phyloP scores from a whole-genome alignment of 2,888 invertebrate genomes.

The Diadromus collaris region DNA sequence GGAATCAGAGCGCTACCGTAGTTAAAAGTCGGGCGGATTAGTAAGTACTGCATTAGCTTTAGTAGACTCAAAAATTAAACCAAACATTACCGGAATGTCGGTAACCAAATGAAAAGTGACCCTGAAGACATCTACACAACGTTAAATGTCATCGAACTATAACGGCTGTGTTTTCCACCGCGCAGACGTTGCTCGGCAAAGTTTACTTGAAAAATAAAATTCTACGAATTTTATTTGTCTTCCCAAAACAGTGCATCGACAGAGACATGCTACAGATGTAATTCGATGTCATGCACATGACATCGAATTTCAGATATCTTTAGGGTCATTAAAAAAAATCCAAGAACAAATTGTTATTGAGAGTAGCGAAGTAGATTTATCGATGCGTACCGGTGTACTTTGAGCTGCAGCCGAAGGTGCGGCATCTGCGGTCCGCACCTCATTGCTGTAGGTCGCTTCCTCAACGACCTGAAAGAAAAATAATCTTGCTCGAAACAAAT shows the following conservation, averaged over 20 bases:
- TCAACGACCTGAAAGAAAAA: constrained; percentile 26
- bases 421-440: constrained; percentile 43
- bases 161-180: too few relatives aligned
- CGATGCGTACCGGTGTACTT: constrained; percentile 51
- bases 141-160: too few relatives aligned
- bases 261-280: too few relatives aligned
- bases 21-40: constrained; percentile 31
- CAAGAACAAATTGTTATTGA: not conserved
- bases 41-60: not conserved
- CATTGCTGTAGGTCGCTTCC: constrained; percentile 42
- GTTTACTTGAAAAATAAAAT: too few relatives aligned
- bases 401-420: constrained; percentile 44
- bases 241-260: too few relatives aligned
- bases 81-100: not conserved
- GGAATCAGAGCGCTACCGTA: constrained; percentile 28
- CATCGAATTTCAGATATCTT: too few relatives aligned
- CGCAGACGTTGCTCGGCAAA: too few relatives aligned
- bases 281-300: too few relatives aligned
- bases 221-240: too few relatives aligned
- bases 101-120: constrained; percentile 4
- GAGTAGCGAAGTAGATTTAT: not conserved
- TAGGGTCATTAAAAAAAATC: too few relatives aligned
- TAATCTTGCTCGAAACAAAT: not conserved
- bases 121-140: too few relatives aligned
- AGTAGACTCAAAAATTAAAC: constrained; percentile 12